A percentile compares a stretch with the other conserved stretches of the same genome.
phyloP scores from a whole-genome alignment of 1,140 invertebrate genomes.

The Microvelia longipes region DNA sequence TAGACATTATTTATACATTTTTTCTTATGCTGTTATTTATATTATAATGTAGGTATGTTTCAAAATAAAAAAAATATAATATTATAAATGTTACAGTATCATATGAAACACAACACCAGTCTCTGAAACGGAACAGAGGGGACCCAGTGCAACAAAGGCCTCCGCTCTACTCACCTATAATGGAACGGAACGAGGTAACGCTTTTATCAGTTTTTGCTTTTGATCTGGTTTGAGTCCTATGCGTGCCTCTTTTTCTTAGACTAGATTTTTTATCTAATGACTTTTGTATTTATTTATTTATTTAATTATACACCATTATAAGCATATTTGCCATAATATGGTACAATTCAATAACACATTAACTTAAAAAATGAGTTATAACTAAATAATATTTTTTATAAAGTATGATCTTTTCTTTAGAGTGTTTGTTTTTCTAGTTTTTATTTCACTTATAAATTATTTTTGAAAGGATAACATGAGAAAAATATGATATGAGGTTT shows the following conservation, averaged over 20 bases:
- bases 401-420: no score
- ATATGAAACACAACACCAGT: conserved; percentile 38
- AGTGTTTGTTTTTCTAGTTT: no score
- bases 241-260: neutral
- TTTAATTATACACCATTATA: neutral
- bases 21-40: no score
- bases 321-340: neutral
- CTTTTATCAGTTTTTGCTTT: neutral
- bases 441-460: no score
- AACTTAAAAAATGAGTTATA: no score
- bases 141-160: conserved; percentile 24
- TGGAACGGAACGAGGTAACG: conserved; percentile 33
- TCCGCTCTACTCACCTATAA: conserved; percentile 32
- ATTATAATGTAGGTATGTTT: no score
- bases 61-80: neutral
- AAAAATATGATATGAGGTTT: no score
- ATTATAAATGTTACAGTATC: conserved; percentile 11
- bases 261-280: neutral
- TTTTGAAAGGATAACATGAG: no score
- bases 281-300: conserved; percentile 9
- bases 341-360: no score
- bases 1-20: no score
- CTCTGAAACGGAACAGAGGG: conserved; percentile 37
- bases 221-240: neutral
- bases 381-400: no score